Evolutionary conservation across 1,140 invertebrate species (phyloP).

Genomic region (Cyclargus thomasi): DNA sequence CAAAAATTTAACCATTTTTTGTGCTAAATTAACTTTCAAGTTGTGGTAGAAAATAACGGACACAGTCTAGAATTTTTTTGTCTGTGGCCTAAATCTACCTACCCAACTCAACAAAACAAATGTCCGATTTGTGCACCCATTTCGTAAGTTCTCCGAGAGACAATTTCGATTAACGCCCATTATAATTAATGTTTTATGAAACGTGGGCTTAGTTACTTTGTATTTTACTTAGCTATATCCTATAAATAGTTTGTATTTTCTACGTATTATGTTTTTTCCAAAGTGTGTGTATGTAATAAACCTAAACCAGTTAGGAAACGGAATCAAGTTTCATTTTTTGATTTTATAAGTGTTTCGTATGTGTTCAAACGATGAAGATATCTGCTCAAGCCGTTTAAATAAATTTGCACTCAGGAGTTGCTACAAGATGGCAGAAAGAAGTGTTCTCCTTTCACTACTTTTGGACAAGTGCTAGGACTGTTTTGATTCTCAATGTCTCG

Average conservation of each 20-base stretch:
- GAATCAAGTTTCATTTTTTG: conserved; percentile 67
- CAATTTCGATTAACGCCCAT: conserved; percentile 59
- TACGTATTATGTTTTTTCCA: conserved; percentile 38
- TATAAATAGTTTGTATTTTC: conserved; percentile 32
- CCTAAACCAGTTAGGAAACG: conserved; percentile 48
- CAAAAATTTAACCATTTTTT: too few relatives aligned
- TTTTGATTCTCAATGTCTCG: conserved; percentile 53
- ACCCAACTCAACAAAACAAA: conserved; percentile 73
- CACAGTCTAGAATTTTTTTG: neutral
- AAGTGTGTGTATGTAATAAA: conserved; percentile 46
- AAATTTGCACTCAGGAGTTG: conserved; percentile 7
- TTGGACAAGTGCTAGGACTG: conserved; percentile 44
- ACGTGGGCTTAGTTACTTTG: conserved; percentile 33
- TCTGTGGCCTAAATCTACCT: conserved; percentile 19
- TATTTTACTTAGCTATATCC: conserved; percentile 31
- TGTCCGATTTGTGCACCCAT: conserved; percentile 74
- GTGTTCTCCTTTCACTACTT: conserved; percentile 62
- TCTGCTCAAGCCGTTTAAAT: neutral
- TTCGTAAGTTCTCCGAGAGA: conserved; percentile 71
- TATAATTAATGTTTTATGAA: conserved; percentile 34
- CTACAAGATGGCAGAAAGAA: conserved; percentile 60
- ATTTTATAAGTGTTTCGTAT: conserved; percentile 45
- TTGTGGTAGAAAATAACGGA: neutral
- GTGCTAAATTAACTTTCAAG: too few relatives aligned
- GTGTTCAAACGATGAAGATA: conserved; percentile 6